Evolutionary conservation across 1,140 invertebrate species (phyloP).

Genomic region (Phymastichus coffea): DNA sequence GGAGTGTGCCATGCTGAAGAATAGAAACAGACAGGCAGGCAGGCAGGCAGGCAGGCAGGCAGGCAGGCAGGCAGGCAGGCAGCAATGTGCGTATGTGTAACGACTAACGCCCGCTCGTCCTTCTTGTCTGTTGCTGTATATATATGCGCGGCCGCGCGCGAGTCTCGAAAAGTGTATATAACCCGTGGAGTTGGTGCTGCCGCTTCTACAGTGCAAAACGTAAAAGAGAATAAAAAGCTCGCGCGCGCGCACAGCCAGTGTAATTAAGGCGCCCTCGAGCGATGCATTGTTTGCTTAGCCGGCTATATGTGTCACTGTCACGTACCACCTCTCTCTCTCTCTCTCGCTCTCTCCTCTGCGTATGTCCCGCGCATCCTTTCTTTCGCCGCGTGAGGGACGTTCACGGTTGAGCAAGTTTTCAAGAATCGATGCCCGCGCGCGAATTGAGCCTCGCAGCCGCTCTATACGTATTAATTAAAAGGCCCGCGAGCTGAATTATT

Average conservation of each 20-base stretch:
- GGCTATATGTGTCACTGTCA: slow-evolving; percentile 52
- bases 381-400: slow-evolving; percentile 22
- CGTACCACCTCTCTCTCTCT: slow-evolving; percentile 40
- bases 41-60: neutral
- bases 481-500: slow-evolving; percentile 24
- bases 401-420: slow-evolving; percentile 26
- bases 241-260: slow-evolving; percentile 30
- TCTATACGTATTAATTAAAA: slow-evolving; percentile 31
- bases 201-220: too few species aligned
- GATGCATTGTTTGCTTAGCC: slow-evolving; percentile 46
- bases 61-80: neutral
- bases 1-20: neutral
- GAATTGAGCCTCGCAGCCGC: too few species aligned
- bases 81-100: slow-evolving; percentile 17
- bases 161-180: too few species aligned
- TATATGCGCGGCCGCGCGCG: slow-evolving; percentile 16
- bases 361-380: neutral
- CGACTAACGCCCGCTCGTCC: slow-evolving; percentile 27
- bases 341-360: neutral
- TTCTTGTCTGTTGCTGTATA: too few species aligned
- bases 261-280: slow-evolving; percentile 48
- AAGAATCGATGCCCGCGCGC: neutral
- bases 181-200: too few species aligned
- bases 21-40: too few species aligned
- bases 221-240: too few species aligned